Conservation (phyloP, 2,113 vertebrate genomes). For the Hyperopisus bebe region DNA sequence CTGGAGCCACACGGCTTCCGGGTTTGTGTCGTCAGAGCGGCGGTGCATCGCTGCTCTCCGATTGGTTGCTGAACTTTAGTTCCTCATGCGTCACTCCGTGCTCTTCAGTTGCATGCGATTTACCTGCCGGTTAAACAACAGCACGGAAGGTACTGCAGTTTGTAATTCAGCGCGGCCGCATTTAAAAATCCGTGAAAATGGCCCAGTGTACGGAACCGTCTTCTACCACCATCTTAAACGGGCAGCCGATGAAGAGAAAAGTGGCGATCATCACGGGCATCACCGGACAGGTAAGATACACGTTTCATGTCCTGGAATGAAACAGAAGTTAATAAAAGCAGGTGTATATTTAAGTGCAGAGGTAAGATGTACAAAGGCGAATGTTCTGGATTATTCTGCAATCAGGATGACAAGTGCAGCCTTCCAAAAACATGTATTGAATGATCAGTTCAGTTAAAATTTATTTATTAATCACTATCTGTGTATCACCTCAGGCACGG, state of each 20-base stretch:
- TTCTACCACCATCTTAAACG: neutral
- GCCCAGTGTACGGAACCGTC: conserved; percentile 14
- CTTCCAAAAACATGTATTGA: neutral
- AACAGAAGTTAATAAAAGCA: neutral
- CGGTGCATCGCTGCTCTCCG: neutral
- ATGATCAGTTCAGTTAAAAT: neutral
- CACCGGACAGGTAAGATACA: conserved; percentile 23
- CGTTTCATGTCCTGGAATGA: neutral
- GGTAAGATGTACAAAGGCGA: neutral
- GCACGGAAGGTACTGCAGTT: neutral
- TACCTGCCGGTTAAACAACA: neutral
- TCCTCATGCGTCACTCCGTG: neutral
- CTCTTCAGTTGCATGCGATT: neutral
- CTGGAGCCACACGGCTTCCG: neutral
- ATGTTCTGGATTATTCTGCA: neutral
- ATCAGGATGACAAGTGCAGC: neutral
- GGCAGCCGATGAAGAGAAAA: neutral
- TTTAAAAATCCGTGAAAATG: conserved; percentile 1
- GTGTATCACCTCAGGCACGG: neutral
- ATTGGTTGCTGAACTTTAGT: conserved; percentile 15
- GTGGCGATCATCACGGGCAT: conserved; percentile 28
- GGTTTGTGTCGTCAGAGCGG: neutral
- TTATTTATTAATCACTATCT: neutral
- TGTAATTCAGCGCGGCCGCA: neutral
- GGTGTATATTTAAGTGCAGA: neutral